Conservation (phyloP, 2,888 invertebrate species). For the Orchesella flavescens region DNA sequence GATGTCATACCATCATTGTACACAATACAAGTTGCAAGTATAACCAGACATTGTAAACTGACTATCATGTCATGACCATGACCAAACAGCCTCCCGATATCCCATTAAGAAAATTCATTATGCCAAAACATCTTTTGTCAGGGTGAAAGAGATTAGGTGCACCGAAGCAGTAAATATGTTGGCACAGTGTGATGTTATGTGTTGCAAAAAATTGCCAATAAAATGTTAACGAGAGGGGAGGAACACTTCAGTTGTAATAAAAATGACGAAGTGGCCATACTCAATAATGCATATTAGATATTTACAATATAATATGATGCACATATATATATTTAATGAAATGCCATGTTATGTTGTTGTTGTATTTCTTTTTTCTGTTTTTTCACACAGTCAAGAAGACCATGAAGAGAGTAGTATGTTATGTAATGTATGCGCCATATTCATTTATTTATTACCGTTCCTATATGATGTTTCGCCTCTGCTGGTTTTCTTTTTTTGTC, state of each 20-base stretch:
- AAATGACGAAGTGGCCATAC: conserved; percentile 37
- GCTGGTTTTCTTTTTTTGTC: background rate
- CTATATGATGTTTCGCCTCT: background rate
- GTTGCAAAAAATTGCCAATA: conserved; percentile 46
- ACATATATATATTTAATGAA: background rate
- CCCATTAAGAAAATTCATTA: too few relatives aligned
- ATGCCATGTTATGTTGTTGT: background rate
- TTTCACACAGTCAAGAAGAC: too few relatives aligned
- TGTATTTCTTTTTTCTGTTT: too few relatives aligned
- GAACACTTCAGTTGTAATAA: conserved; percentile 31
- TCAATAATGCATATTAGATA: background rate
- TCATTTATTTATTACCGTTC: conserved; percentile 14
- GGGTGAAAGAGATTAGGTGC: too few relatives aligned
- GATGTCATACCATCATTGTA: too few relatives aligned
- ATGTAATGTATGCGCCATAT: background rate
- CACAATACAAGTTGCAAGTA: too few relatives aligned
- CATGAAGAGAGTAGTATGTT: background rate
- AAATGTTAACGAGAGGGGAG: conserved; percentile 44
- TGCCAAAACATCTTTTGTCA: too few relatives aligned
- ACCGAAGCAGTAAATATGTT: background rate
- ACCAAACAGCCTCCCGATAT: too few relatives aligned
- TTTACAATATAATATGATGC: too few relatives aligned
- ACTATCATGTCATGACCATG: too few relatives aligned
- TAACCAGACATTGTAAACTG: too few relatives aligned
- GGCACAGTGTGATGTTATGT: conserved; percentile 8